These are phyloP conservation scores for Hyla sarda DNA, from an alignment of 2,113 vertebrate genomes.

Conservation along the genomic window DNA sequence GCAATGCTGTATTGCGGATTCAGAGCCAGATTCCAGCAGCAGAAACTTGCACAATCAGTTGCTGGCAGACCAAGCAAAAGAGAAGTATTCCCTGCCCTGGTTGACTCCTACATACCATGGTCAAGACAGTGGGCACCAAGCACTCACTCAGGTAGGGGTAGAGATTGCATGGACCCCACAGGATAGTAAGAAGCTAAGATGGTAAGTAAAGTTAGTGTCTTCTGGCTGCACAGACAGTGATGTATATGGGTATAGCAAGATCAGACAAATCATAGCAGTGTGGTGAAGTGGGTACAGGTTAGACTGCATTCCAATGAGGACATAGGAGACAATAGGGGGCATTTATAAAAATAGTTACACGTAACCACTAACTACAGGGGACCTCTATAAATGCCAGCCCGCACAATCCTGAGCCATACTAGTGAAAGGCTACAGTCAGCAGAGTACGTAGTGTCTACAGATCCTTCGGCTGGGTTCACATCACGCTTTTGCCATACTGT, in stretches of 20 bases:
- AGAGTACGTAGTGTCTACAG: not conserved
- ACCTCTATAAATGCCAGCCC: not conserved
- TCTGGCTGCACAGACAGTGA: too few relatives aligned
- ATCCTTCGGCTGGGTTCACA: too few relatives aligned
- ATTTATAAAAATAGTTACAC: not conserved
- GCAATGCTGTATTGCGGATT: not conserved
- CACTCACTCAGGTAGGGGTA: not conserved
- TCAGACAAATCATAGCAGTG: not conserved
- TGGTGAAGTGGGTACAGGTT: constrained; percentile 6
- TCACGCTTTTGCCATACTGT: too few relatives aligned
- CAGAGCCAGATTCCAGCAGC: not conserved
- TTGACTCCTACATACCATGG: not conserved
- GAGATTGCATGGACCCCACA: not conserved
- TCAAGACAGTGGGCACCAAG: not conserved
- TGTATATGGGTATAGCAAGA: not conserved
- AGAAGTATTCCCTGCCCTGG: not conserved
- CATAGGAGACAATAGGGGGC: not conserved
- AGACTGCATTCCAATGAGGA: not conserved
- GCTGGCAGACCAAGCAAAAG: not conserved
- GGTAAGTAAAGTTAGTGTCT: too few relatives aligned
- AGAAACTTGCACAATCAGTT: not conserved
- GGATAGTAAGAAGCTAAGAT: not conserved
- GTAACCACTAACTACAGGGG: not conserved
- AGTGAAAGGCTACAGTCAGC: not conserved
- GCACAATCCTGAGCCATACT: not conserved